Evolutionary conservation across 2,797 vertebrate species (phyloP), one percentile per base, ranked within the genome.

Genomic region (Enteromius viviparus): DNA sequence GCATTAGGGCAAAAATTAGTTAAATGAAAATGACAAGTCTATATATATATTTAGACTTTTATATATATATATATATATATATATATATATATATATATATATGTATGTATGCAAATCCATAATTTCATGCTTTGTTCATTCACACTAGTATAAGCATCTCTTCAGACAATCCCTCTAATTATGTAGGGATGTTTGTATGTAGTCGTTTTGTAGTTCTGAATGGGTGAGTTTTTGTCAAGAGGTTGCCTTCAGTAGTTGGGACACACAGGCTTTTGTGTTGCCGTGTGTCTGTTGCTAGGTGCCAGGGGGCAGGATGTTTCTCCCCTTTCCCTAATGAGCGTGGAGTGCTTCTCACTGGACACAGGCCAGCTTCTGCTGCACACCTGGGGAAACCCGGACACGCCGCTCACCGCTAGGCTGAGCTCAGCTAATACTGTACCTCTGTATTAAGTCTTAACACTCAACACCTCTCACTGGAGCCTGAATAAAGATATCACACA

Each of bases 211-310:
- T 84, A 12, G 70, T 71, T 84, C 51, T 86, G 49, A 84, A 29
- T 80, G 26, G 79, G 51, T 45, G 60, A 62, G 76, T 74, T 82
- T 88, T 69, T 79, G 62, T 83, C 86, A 87, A 86, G 84, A 89
- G 83, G 86, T 85, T 85, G 86, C 80, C 75, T 32, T 85, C 85
- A 91, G 91, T 90, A 91, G 87, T 92, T 91, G 94, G 93, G 94
- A 94, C 93, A 92, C 92, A 93, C 89, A 93, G 91, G 91, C 89
- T 93, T 92, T 92, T 92, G 89, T 92, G 92, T 92, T 89, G 86
- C 90, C 84, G 77, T 90, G 88, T 89, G 88, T 92, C 90, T 92
- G 91, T 93, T 93, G 90, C 93, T 93, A 90, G 90, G 89, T 87
- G 89, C 91, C 81, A 75, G 42, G 81, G 86, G 88, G 89, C 86